phyloP scores from a whole-genome alignment of 2,113 vertebrate genomes.

The Catharus minimus region DNA sequence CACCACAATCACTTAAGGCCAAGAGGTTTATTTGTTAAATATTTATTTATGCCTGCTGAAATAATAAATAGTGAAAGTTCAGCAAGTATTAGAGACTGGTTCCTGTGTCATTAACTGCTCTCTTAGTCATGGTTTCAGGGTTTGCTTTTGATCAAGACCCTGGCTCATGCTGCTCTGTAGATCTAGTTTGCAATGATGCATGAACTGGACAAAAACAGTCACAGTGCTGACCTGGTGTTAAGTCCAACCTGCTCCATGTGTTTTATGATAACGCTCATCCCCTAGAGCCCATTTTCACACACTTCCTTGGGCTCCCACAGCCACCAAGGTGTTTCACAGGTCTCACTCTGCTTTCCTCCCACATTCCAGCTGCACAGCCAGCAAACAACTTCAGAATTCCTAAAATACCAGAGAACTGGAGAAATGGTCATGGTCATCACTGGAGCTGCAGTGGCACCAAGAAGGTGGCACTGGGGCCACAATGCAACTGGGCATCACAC shows the following conservation, averaged over 20 bases:
- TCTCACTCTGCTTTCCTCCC: neutral
- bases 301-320: neutral
- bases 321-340: rapidly evolving
- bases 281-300: neutral
- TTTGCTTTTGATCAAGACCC: neutral
- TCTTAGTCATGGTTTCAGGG: neutral
- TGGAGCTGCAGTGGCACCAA: neutral
- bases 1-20: neutral
- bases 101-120: neutral
- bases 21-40: neutral
- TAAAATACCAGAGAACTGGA: neutral
- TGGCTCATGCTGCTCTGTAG: no score
- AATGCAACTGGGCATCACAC: no score
- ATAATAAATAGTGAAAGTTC: neutral
- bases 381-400: neutral
- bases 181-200: neutral
- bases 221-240: neutral
- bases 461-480: neutral
- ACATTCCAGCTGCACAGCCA: neutral
- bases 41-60: neutral
- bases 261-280: neutral
- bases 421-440: neutral
- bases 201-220: neutral
- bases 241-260: neutral
- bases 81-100: neutral